A percentile compares a stretch with the other conserved stretches of the same genome.
phyloP scores from a whole-genome alignment of 2,888 invertebrate genomes.

The Drosophila histrio region DNA sequence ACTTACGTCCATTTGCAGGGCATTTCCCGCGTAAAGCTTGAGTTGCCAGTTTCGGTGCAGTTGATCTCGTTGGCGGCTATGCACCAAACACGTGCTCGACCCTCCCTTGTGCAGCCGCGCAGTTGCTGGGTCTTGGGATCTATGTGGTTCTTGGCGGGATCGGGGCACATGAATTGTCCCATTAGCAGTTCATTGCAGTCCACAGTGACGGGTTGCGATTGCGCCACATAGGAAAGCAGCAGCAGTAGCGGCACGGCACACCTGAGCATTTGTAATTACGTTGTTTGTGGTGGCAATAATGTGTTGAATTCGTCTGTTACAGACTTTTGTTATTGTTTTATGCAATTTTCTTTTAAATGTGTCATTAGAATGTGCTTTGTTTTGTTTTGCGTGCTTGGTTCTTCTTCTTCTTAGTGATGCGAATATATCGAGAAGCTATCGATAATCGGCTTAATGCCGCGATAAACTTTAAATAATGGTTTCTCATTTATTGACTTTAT shows the following conservation, averaged over 20 bases:
- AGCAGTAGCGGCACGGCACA: constrained; percentile 38
- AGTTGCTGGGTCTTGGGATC: constrained; percentile 96
- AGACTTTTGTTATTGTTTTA: constrained; percentile 8
- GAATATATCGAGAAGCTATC: no score
- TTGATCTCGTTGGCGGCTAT: constrained; percentile 92
- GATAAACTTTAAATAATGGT: no score
- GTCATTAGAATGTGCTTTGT: constrained; percentile 32
- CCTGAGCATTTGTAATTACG: constrained; percentile 46
- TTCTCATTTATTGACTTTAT: no score
- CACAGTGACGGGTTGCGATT: constrained; percentile 66
- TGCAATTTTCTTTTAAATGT: constrained; percentile 13
- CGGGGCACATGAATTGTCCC: constrained; percentile 93
- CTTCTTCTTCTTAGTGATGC: constrained; percentile 34
- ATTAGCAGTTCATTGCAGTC: constrained; percentile 90
- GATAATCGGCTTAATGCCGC: no score
- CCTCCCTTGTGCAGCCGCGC: constrained; percentile 87
- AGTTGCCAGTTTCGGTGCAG: constrained; percentile 91
- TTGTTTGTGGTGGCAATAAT: constrained; percentile 1
- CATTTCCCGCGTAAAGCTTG: constrained; percentile 91
- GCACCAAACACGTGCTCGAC: constrained; percentile 87
- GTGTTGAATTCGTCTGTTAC: not conserved
- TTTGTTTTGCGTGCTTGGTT: constrained; percentile 40
- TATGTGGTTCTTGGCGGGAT: constrained; percentile 90
- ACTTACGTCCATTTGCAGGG: constrained; percentile 98
- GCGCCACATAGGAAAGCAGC: constrained; percentile 33